Base-by-base conservation (phyloP, 2,888 invertebrate species). In the Tetragonula carbonaria region DNA sequence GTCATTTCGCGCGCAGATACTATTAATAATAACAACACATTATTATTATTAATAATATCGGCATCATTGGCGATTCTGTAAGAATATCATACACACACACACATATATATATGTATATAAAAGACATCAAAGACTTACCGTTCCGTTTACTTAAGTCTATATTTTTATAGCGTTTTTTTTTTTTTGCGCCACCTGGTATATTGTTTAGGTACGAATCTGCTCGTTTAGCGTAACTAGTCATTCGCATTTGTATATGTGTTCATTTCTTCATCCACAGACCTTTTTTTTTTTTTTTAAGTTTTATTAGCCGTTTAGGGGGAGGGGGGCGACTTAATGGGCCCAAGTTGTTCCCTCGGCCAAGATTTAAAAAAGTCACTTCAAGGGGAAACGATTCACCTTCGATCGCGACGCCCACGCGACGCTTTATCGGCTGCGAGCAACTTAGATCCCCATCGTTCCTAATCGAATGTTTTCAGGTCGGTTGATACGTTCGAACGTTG, bases 171-270 rank as follows among this genome's bases (percentile, higher is more conserved):
- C 50, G 13, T 16, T 16, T 66, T 82, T 45, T 82, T 45, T 21
- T 33, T 73, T 71, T 76, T 38, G 67, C 82, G 80, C 63, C 80
- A 82, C 71, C 59, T 53, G 55, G 70, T 81, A 74, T 50, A 45
- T 45, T 62, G 62, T n/a, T 77, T 74, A 77, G 66, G 38, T 72
- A 53, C 50, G 23, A 73, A 33, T 73, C 67, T 75, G 53, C 38
- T 45, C 8, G 45, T 45, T 77, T 70, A 78, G 74, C 68, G 14
- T 68, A 55, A 78, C 84, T 82, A 82, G 84, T 84, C 84, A 84
- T 84, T 84, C 65, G 70, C n/a, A 62, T 68, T 45, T 28, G 45
- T 77, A 84, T 74, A 59, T 68, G 55, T 62, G 45, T 45, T 33
- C 45, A 45, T 45, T 45, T 45, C 45, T 45, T 45, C 45, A 45